phyloP scores from a whole-genome alignment of 2,888 invertebrate genomes.

The Hypolimnas misippus region DNA sequence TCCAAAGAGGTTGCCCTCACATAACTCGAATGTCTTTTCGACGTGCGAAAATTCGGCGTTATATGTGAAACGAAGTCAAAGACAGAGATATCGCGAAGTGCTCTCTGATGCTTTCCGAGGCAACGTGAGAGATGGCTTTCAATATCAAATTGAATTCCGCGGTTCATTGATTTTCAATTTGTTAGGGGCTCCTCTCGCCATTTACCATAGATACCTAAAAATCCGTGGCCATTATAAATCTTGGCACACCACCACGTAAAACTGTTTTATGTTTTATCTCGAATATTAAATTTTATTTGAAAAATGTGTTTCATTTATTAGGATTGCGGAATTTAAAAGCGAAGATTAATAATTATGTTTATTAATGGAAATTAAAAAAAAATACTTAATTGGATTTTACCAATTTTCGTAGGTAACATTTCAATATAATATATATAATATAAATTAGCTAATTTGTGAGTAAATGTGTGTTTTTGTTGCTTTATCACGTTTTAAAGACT shows the following conservation, averaged over 20 bases:
- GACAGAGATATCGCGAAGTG: slow-evolving; percentile 69
- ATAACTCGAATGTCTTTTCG: slow-evolving; percentile 54
- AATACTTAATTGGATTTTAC: too few species aligned
- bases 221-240: slow-evolving; percentile 70
- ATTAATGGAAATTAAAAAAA: too few species aligned
- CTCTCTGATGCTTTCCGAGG: slow-evolving; percentile 62
- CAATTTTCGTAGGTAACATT: too few species aligned
- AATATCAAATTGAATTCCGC: slow-evolving; percentile 87
- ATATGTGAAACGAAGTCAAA: slow-evolving; percentile 70
- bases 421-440: too few species aligned
- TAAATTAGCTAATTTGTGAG: too few species aligned
- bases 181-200: slow-evolving; percentile 76
- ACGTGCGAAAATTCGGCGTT: slow-evolving; percentile 59
- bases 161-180: slow-evolving; percentile 87
- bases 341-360: background rate
- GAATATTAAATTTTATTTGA: background rate
- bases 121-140: slow-evolving; percentile 83
- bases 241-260: slow-evolving; percentile 42
- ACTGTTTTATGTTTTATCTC: slow-evolving; percentile 1
- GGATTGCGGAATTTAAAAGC: background rate
- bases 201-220: slow-evolving; percentile 72
- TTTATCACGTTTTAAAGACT: too few species aligned
- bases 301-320: background rate
- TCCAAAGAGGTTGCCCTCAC: slow-evolving; percentile 41
- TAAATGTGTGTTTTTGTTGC: too few species aligned